Conservation (phyloP, 2,113 vertebrate genomes). For the Xiphophorus couchianus region DNA sequence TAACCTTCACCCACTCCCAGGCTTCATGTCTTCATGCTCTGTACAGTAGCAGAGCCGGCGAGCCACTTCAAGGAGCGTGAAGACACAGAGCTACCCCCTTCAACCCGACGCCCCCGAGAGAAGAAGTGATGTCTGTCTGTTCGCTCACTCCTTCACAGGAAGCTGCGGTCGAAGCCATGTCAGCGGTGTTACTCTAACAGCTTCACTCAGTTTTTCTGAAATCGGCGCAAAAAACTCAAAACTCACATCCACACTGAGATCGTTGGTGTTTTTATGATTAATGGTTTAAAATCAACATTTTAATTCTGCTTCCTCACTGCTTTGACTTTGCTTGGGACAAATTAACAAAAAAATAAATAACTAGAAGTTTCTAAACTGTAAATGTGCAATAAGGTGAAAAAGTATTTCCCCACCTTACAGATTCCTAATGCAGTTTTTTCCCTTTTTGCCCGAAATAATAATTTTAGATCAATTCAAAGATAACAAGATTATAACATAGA, state of each 20-base stretch:
- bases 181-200: constrained; percentile 45
- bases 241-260: not conserved
- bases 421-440: too few species aligned
- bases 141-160: constrained; percentile 63
- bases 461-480: not conserved
- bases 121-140: constrained; percentile 39
- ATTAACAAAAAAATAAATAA: not conserved
- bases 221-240: not conserved
- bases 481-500: not conserved
- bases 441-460: too few species aligned
- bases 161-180: constrained; percentile 58
- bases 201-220: constrained; percentile 15
- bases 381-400: too few species aligned
- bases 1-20: constrained; percentile 45
- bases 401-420: too few species aligned
- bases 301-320: not conserved
- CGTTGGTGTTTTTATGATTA: not conserved
- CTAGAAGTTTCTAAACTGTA: too few species aligned
- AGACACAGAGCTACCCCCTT: constrained; percentile 28
- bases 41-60: constrained; percentile 67
- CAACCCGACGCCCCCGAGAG: constrained; percentile 54
- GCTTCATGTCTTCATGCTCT: constrained; percentile 33
- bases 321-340: not conserved
- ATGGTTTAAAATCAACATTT: not conserved
- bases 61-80: constrained; percentile 72